Conservation (phyloP, 2,888 invertebrate species). For the Boloria selene region DNA sequence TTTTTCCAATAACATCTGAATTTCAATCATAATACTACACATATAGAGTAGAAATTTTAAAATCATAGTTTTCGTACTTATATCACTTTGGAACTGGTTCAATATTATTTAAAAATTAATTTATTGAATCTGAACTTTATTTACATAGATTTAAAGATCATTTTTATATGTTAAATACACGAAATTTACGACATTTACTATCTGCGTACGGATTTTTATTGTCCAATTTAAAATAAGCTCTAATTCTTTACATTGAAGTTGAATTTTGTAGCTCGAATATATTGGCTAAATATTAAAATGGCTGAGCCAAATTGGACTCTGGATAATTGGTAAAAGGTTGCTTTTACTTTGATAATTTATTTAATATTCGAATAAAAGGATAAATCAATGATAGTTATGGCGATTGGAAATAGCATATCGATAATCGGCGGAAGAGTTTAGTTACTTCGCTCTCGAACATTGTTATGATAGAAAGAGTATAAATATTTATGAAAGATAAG, state of each 20-base stretch:
- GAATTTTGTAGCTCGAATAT: constrained; percentile 3
- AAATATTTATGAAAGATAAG: not conserved
- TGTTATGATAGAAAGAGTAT: not conserved
- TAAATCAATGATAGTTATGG: constrained; percentile 39
- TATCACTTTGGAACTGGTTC: constrained; percentile 8
- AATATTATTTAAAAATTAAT: not conserved
- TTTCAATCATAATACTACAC: not conserved
- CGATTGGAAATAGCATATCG: constrained; percentile 37
- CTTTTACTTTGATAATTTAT: constrained; percentile 1
- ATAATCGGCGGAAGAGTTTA: constrained; percentile 36
- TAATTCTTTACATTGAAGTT: constrained; percentile 5
- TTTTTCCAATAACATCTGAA: constrained; percentile 10
- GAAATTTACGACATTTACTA: constrained; percentile 2
- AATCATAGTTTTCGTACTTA: constrained; percentile 2
- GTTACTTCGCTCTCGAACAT: constrained; percentile 25
- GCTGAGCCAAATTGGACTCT: not conserved
- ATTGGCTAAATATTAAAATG: not conserved
- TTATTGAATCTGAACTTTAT: constrained; percentile 1
- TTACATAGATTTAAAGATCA: not conserved
- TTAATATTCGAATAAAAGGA: constrained; percentile 27
- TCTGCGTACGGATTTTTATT: not conserved
- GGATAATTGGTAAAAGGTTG: not conserved
- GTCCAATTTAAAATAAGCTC: constrained; percentile 25
- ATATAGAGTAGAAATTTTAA: constrained; percentile 7
- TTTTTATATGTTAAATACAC: not conserved